Evolutionary conservation across 2,113 vertebrate species (phyloP).

Genomic region (Sus scrofa): DNA sequence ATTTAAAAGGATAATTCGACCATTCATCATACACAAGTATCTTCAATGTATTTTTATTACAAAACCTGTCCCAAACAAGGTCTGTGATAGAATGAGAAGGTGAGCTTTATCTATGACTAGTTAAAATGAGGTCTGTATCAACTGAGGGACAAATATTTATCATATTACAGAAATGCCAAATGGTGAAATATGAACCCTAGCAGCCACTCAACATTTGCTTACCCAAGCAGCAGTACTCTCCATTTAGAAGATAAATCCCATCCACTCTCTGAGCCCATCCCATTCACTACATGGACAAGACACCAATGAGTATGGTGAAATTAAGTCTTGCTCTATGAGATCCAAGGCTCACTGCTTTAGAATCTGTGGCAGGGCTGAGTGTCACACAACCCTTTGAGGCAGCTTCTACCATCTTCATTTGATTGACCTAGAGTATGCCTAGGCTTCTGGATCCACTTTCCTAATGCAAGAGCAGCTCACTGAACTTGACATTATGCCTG

Average conservation of each 20-base stretch:
- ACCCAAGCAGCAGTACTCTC: neutral
- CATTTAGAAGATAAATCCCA: neutral
- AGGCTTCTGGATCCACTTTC: neutral
- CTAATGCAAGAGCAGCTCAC: neutral
- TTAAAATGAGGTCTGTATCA: neutral
- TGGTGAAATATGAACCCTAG: neutral
- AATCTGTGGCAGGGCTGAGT: neutral
- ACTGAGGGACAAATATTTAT: neutral
- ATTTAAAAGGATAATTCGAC: neutral
- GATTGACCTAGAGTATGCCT: neutral
- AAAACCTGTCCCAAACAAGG: neutral
- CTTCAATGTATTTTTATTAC: neutral
- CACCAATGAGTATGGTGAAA: too few species aligned
- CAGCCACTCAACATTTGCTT: neutral
- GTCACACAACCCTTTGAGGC: neutral
- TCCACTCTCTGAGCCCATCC: neutral
- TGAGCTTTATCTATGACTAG: neutral
- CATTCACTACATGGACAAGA: neutral
- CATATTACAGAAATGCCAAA: neutral
- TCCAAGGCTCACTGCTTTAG: neutral
- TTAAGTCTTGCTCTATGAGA: neutral
- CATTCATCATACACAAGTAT: neutral
- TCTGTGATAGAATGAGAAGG: neutral
- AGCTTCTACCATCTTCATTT: neutral
- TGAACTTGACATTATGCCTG: neutral